Evolutionary conservation across 2,888 invertebrate species (phyloP).

Genomic region (Macaria notata): DNA sequence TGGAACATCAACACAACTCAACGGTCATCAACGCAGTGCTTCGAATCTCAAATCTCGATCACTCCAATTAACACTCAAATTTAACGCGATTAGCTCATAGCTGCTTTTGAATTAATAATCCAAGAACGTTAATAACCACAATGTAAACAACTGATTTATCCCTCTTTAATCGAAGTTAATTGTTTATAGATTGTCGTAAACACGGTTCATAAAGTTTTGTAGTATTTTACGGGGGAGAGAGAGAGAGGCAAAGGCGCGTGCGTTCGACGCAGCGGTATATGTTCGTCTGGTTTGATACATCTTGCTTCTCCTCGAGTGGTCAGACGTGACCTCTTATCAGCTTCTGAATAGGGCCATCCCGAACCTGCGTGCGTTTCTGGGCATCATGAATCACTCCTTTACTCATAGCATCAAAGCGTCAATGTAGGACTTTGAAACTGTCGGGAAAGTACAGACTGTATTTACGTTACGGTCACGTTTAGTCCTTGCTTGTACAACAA

Average conservation of each 20-base stretch:
- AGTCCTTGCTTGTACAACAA: not conserved
- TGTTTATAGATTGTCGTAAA: slow-evolving; percentile 26
- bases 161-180: slow-evolving; percentile 34
- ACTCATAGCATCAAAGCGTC: slow-evolving; percentile 9
- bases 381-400: slow-evolving; percentile 17
- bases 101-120: slow-evolving; percentile 39
- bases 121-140: slow-evolving; percentile 38
- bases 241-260: slow-evolving; percentile 20
- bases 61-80: slow-evolving; percentile 50
- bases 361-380: slow-evolving; percentile 11
- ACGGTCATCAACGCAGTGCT: slow-evolving; percentile 33
- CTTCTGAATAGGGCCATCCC: slow-evolving; percentile 18
- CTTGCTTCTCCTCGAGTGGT: slow-evolving; percentile 21
- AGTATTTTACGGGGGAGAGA: slow-evolving; percentile 6
- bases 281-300: slow-evolving; percentile 26
- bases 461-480: slow-evolving; percentile 4
- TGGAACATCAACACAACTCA: slow-evolving; percentile 30
- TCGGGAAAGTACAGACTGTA: slow-evolving; percentile 21
- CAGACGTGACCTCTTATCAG: slow-evolving; percentile 33
- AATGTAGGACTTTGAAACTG: slow-evolving; percentile 13
- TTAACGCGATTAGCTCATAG: slow-evolving; percentile 56
- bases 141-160: slow-evolving; percentile 59
- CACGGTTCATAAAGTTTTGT: slow-evolving; percentile 16
- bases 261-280: slow-evolving; percentile 22
- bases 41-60: slow-evolving; percentile 28